Base-by-base conservation (phyloP, 2,888 invertebrate species). In the Chymomyza amoena region DNA sequence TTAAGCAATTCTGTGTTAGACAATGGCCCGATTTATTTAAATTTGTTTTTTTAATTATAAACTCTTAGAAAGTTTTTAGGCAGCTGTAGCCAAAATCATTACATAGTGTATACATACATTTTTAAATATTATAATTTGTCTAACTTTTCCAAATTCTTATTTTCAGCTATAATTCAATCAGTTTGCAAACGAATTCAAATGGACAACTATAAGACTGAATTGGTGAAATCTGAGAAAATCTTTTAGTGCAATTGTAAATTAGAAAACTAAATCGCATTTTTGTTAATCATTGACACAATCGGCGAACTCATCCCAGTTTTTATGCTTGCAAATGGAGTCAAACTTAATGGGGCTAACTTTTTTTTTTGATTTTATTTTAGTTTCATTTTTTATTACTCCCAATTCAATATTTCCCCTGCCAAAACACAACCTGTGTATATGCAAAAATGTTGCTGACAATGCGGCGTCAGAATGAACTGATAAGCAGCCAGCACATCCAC, bases 381-480 rank as follows among this genome's bases (percentile, higher is more conserved):
- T 72, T 45, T 63, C 61, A 18, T 5, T 61, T 67, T 70, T 68
- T 32, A 63, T 60, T 61, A 63, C 62, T 63, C 62, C 32, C 15
- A 13, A 52, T 7, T 15, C 50, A 54, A 59, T 20, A 25, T 13
- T 54, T 18, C 18, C 52, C 15, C 16, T 10, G 15, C 52, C 16
- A 16, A 70, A 64, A 50, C 60, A 52, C 45, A 71, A 69, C 66
- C 66, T 76, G 77, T 72, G 63, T 76, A 66, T 65, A 69, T 72
- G 75, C 80, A 83, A 91, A 90, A 88, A 91, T 91, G 91, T 90
- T 94, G 94, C 93, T 95, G 93, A 94, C 95, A 93, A 95, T 95
- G 95, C 94, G 95, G 93, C 95, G 95, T 92, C 94, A 95, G 94
- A 94, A 94, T 93, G 95, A 94, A 93, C 93, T 92, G 85, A 87